Evolutionary conservation across 1,140 invertebrate genomes (phyloP), one percentile per base, ranked within the genome.

Genomic region (Drosophila tani): DNA sequence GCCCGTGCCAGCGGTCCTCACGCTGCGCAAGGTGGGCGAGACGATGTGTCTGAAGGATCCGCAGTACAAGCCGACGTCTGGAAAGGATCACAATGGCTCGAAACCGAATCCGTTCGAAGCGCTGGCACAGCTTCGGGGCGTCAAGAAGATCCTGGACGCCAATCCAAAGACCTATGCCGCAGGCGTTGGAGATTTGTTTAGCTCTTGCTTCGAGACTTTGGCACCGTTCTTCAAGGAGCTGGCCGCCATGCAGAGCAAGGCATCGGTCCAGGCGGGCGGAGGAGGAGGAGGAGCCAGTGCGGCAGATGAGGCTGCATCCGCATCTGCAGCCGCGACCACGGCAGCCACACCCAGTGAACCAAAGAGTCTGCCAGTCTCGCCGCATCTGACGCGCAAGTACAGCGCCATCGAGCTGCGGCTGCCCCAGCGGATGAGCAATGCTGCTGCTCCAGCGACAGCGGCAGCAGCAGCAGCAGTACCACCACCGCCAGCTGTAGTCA

Each of bases 1-100:
- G 55, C 92, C 93, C 2, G 91, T 93, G 5, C 91, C 92, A 21
- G 85, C 85, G 29, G 93, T 93, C 40, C 92, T 94, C 43, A 94
- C 94, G 17, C 92, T 95, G 38, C 94, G 94, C 53, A 94, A 95
- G 66, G 94, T 97, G 1, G 96, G 96, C 24, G 96, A 97, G 92
- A 95, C 96, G 19, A 97, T 97, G 94, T 96, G 96, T 82, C 94
- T 95, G 49, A 94, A 96, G 81, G 97, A 98, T 93, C 95, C 96
- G 38, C 96, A 97, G 82, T 97, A 97, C 82, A 95, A 95, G 81
- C 95, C 95, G 6, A 94, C 94, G 84, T 32, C 67, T 1, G 95
- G 94, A 15, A 94, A 94, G 45, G 93, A 91, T 68, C 93, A 93
- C 70, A 92, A 92, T 32, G 92, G 82, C 9, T 62, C 81, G 17